phyloP scores from a whole-genome alignment of 2,888 invertebrate species.

The Apotomis turbidana region DNA sequence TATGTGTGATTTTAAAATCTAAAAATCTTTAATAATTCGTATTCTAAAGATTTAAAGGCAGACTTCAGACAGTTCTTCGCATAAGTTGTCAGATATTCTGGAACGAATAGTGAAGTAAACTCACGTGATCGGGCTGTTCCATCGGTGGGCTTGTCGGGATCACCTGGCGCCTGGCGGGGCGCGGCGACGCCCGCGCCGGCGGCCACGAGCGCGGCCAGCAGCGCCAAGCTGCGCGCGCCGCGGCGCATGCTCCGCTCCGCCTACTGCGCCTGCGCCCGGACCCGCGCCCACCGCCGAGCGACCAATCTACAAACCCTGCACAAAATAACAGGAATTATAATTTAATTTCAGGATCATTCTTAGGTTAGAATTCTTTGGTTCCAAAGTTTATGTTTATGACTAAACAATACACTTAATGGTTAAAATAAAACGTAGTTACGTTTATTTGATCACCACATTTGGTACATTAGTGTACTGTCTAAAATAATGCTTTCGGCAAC shows the following conservation, averaged over 20 bases:
- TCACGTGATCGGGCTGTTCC: constrained; percentile 32
- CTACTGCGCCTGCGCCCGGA: constrained; percentile 16
- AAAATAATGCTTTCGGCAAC: no score
- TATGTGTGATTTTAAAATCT: no score
- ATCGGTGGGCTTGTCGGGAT: constrained; percentile 43
- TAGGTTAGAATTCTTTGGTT: no score
- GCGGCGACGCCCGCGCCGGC: constrained; percentile 41
- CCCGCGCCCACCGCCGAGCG: constrained; percentile 15
- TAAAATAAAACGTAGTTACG: no score
- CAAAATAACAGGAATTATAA: neutral
- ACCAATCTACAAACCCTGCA: constrained; percentile 29
- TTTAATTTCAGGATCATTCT: no score
- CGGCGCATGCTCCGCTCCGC: constrained; percentile 36
- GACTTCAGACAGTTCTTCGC: no score
- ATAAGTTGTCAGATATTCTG: neutral
- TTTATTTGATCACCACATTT: no score
- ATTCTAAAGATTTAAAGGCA: no score
- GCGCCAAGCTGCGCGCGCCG: constrained; percentile 48
- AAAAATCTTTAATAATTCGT: no score
- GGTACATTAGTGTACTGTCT: no score
- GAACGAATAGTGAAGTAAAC: neutral
- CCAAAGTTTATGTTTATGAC: no score
- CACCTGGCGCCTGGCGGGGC: constrained; percentile 41
- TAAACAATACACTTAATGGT: no score
- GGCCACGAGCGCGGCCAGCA: constrained; percentile 53